A percentile compares a stretch with the other conserved stretches of the same genome.
phyloP scores from a whole-genome alignment of 64 coral and sea anemone genomes.

The Cladopsammia gracilis region DNA sequence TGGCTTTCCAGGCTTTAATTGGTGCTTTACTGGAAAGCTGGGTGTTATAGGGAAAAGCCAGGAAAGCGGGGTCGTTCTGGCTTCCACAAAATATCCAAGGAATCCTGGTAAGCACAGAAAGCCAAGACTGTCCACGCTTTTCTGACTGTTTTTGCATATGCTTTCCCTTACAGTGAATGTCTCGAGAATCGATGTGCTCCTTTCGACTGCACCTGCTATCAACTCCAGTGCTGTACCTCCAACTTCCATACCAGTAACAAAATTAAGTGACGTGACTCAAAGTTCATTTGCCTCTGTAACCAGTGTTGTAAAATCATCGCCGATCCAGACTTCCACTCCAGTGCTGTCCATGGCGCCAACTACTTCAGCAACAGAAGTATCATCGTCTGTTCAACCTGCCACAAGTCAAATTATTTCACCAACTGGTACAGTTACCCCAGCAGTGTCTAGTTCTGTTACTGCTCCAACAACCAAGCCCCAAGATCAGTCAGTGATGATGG shows the following conservation, averaged over 20 bases:
- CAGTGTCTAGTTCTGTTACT: conserved; percentile 37
- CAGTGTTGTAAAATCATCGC: too few relatives aligned
- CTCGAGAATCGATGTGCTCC: neutral
- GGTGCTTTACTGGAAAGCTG: too few relatives aligned
- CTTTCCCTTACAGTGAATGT: neutral
- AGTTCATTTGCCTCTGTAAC: too few relatives aligned
- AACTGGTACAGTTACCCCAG: neutral
- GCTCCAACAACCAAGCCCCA: conserved; percentile 47
- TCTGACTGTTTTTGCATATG: too few relatives aligned
- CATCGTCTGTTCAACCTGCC: neutral
- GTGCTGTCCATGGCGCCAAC: neutral
- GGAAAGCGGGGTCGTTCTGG: too few relatives aligned
- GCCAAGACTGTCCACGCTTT: too few relatives aligned
- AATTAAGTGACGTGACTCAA: neutral
- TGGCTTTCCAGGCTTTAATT: too few relatives aligned
- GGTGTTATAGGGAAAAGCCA: too few relatives aligned
- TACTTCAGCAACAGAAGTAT: neutral
- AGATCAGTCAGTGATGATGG: neutral
- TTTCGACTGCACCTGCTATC: neutral
- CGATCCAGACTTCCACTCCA: neutral
- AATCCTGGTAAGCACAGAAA: too few relatives aligned
- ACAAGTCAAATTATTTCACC: conserved; percentile 13
- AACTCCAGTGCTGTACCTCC: neutral
- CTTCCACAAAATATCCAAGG: too few relatives aligned
- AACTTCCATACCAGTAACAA: neutral